Evolutionary conservation across 2,797 vertebrate genomes (phyloP).

Genomic region (Psittacula derbiana): DNA sequence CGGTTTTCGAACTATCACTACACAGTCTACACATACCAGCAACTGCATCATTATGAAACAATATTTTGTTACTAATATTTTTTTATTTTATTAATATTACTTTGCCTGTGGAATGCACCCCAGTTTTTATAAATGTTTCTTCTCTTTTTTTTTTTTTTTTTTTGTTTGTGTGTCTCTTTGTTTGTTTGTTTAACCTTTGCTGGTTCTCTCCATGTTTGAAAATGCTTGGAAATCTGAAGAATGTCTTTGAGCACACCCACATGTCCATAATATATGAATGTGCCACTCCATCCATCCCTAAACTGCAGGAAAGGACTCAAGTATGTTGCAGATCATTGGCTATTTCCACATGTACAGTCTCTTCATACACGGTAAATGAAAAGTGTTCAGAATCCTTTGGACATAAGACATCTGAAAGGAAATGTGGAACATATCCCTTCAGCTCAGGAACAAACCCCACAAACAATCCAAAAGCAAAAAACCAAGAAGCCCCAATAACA

Average conservation of each 20-base stretch:
- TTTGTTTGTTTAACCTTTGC: background rate
- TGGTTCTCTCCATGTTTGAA: background rate
- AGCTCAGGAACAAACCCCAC: background rate
- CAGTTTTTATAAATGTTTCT: background rate
- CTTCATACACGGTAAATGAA: background rate
- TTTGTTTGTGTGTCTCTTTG: background rate
- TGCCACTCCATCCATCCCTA: background rate
- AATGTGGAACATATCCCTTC: background rate
- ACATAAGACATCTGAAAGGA: background rate
- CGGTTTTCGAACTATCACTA: background rate
- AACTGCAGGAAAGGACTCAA: background rate
- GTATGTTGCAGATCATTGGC: background rate
- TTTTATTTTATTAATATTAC: background rate
- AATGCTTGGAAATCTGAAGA: background rate
- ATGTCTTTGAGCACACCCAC: background rate
- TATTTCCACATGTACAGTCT: background rate
- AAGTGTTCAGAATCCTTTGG: background rate
- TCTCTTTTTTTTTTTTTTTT: background rate
- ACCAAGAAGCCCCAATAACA: fast-evolving
- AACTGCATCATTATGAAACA: background rate
- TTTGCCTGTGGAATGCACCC: background rate
- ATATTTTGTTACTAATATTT: background rate
- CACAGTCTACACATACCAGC: background rate
- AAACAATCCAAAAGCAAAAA: background rate
- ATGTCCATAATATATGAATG: background rate